Conservation (phyloP, 2,113 vertebrate genomes). For the Bufo gargarizans region DNA sequence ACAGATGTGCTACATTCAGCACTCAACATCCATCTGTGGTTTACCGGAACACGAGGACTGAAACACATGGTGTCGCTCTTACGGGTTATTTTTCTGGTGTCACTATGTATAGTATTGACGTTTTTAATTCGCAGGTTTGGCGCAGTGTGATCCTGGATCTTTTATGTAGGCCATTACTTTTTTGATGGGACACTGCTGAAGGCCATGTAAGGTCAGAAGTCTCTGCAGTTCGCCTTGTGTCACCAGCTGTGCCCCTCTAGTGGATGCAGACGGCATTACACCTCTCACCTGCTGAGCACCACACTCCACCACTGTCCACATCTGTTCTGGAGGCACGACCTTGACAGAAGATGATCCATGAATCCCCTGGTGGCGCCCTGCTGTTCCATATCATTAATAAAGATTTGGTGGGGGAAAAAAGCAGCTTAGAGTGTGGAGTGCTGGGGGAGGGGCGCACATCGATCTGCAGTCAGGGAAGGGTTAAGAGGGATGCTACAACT, state of each 20-base stretch:
- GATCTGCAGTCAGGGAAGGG: background rate
- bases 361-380: background rate
- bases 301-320: background rate
- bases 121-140: too few relatives aligned
- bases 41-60: too few relatives aligned
- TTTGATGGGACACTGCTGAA: too few relatives aligned
- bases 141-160: too few relatives aligned
- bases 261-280: background rate
- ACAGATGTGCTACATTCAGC: too few relatives aligned
- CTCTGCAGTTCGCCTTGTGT: background rate
- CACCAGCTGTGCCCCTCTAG: background rate
- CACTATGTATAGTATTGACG: too few relatives aligned
- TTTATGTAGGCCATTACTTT: too few relatives aligned
- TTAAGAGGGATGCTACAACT: background rate
- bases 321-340: conserved; percentile 27
- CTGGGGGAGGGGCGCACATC: background rate
- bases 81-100: too few relatives aligned
- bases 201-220: too few relatives aligned
- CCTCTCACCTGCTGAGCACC: background rate
- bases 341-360: background rate
- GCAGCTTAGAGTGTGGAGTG: background rate
- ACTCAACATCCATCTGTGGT: too few relatives aligned
- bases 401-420: background rate
- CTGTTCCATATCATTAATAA: conserved; percentile 12
- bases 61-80: too few relatives aligned